A percentile compares a stretch with the other conserved stretches of the same genome.
Evolutionary conservation across 2,888 invertebrate genomes (phyloP).

Genomic region (Tryphoninae sp.): DNA sequence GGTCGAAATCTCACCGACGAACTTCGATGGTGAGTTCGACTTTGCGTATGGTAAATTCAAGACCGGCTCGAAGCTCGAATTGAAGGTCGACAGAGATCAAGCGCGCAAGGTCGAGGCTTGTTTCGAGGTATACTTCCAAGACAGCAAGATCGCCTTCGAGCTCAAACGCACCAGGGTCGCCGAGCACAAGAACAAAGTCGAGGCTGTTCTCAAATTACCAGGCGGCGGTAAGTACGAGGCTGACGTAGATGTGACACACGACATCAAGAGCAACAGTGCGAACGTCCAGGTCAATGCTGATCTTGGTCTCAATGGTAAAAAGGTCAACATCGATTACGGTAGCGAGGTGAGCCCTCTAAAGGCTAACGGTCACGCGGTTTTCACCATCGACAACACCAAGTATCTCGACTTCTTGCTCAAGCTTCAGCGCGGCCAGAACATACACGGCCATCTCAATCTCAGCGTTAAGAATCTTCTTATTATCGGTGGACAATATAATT

Average conservation of each 20-base stretch:
- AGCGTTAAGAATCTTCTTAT: constrained; percentile 84
- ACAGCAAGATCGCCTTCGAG: constrained; percentile 83
- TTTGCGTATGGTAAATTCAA: constrained; percentile 84
- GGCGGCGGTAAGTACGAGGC: constrained; percentile 85
- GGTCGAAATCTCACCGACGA: constrained; percentile 84
- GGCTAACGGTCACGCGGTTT: constrained; percentile 83
- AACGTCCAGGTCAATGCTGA: constrained; percentile 82
- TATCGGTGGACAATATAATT: constrained; percentile 86
- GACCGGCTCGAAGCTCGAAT: constrained; percentile 82
- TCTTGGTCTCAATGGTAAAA: constrained; percentile 84
- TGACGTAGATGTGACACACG: constrained; percentile 84
- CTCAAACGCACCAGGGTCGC: constrained; percentile 84
- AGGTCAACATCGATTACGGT: constrained; percentile 82
- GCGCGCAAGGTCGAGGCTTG: constrained; percentile 84
- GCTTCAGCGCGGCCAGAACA: constrained; percentile 79
- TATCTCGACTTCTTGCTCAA: constrained; percentile 84
- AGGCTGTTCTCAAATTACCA: constrained; percentile 84
- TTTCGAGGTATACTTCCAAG: constrained; percentile 82
- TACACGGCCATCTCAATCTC: constrained; percentile 83
- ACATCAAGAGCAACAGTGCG: constrained; percentile 83
- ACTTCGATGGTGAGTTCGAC: constrained; percentile 83
- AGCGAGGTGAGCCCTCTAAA: constrained; percentile 81
- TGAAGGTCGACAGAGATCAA: constrained; percentile 79
- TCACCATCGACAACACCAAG: constrained; percentile 82
- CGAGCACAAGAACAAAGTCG: constrained; percentile 84